Evolutionary conservation across 2,113 vertebrate species (phyloP), one percentile per base, ranked within the genome.

Genomic region (Dicrurus megarhynchus): DNA sequence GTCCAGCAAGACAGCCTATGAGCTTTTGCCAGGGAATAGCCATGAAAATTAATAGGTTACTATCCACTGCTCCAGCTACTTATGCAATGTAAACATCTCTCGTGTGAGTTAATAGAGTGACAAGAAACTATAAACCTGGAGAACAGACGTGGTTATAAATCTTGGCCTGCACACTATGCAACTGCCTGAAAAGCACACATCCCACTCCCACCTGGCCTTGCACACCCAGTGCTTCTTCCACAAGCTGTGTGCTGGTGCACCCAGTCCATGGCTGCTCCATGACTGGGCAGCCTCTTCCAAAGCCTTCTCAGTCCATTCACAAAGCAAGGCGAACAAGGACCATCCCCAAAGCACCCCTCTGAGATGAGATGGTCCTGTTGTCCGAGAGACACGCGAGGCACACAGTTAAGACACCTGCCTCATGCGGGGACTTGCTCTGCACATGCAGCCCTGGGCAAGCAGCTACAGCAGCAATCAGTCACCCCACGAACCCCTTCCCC

Each of bases 31-130:
- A 78, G 50, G 63, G 24, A 93, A 87, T 30, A 83, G 67, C 86
- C 71, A 93, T 95, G 96, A 95, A 95, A 96, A 95, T 91, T 88
- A 95, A 97, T 80, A 91, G 85, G 93, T 88, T 95, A 96, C 89
- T 91, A 94, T 79, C 33, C 67, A 71, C 81, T 55, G 87, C 87
- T 94, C 82, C 42, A 94, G 87, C 94, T 94, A 95, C 90, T 97
- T 95, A 95, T 81, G 92, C 95, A 96, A 95, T 82, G 91, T 90
- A 96, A 96, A 94, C 95, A 96, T 79, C 85, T 80, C 91, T 88
- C 3, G 1, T 94, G 76, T 94, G 87, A 95, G 67, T 80, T 96
- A 96, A 95, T 44, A 88, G 95, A 96, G 90, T 91, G 95, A 96
- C 93, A 91, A 85, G 55, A 84, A 94, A 90, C 85, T 41, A 93